Conservation (phyloP, 2,888 invertebrate genomes). For the Stomorhina lunata region DNA sequence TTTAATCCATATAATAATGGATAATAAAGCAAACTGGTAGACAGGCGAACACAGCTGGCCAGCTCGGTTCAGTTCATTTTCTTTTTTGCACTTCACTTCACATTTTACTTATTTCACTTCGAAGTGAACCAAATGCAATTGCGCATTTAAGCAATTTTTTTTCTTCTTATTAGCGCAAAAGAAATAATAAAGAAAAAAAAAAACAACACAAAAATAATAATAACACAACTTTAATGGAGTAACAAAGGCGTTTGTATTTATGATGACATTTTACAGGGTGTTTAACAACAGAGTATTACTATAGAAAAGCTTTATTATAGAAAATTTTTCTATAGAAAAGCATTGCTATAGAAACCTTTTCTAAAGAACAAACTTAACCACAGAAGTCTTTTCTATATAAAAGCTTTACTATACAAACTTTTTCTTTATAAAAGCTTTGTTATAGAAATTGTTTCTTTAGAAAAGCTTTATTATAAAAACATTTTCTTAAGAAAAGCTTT, state of each 20-base stretch:
- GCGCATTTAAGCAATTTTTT: constrained; percentile 47
- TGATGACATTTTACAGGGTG: constrained; percentile 41
- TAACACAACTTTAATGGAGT: constrained; percentile 54
- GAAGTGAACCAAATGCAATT: constrained; percentile 61
- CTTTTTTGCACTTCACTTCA: constrained; percentile 19
- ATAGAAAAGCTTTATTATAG: neutral
- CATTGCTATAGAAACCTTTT: too few species aligned
- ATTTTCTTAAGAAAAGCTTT: too few species aligned
- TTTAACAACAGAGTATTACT: neutral
- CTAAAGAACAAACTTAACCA: too few species aligned
- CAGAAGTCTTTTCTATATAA: too few species aligned
- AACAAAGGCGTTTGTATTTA: constrained; percentile 57
- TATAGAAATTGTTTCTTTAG: too few species aligned
- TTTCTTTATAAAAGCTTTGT: too few species aligned
- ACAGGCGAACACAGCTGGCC: constrained; percentile 67
- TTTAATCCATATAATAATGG: constrained; percentile 71
- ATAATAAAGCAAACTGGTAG: constrained; percentile 67
- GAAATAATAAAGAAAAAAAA: constrained; percentile 13
- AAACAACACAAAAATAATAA: constrained; percentile 42
- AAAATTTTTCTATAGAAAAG: neutral
- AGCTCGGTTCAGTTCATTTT: constrained; percentile 34
- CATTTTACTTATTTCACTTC: constrained; percentile 1
- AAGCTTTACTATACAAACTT: too few species aligned
- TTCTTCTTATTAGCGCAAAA: neutral
- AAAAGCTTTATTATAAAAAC: too few species aligned